Conservation (phyloP, 2,888 invertebrate genomes). For the Eueremaeus valkanovi region DNA sequence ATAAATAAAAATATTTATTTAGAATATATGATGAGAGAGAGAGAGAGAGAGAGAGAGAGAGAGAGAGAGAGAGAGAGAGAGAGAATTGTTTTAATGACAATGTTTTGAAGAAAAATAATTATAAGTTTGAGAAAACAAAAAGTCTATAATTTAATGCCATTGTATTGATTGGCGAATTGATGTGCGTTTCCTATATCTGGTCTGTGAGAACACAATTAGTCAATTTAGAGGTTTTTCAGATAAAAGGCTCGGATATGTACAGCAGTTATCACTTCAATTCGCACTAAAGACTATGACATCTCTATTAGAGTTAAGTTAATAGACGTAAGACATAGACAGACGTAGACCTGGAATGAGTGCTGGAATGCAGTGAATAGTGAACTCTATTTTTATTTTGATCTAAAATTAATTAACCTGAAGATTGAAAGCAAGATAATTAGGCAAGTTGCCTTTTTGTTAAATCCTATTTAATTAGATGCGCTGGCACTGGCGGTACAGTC, state of each 20-base stretch:
- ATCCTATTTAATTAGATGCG: not conserved
- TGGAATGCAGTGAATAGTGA: too few species aligned
- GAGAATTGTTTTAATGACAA: too few species aligned
- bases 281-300: not conserved
- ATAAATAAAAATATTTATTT: too few species aligned
- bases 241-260: not conserved
- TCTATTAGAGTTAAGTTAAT: not conserved
- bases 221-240: not conserved
- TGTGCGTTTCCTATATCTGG: too few species aligned
- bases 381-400: conserved; percentile 5
- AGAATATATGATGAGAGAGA: too few species aligned
- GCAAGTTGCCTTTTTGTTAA: not conserved
- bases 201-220: not conserved
- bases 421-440: not conserved
- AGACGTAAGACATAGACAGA: not conserved
- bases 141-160: too few species aligned
- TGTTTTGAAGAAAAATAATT: too few species aligned
- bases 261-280: not conserved
- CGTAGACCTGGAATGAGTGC: not conserved
- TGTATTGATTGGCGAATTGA: not conserved
- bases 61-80: too few species aligned
- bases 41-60: too few species aligned
- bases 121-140: not conserved
- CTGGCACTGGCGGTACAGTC: not conserved
- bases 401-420: conserved; percentile 14